Conservation (phyloP, 2,888 invertebrate species). For the Trissonchulus latispiculum region DNA sequence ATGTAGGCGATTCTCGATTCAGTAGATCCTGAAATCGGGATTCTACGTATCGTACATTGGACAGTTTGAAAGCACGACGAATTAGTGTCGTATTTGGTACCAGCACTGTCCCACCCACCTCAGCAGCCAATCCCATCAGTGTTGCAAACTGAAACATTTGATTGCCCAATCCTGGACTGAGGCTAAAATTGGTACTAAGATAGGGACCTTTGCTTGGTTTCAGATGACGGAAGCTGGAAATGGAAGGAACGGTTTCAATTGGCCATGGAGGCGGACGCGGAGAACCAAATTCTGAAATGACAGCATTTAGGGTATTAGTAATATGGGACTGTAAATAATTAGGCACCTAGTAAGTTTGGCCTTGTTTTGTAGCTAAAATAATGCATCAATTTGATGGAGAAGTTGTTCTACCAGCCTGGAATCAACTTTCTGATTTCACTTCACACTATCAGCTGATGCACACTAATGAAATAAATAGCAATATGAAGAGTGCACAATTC, state of each 20-base stretch:
- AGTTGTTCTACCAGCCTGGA: no score
- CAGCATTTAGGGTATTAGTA: no score
- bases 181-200: conserved; percentile 26
- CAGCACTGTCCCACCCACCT: conserved; percentile 30
- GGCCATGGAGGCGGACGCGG: conserved; percentile 17
- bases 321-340: no score
- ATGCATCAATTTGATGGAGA: no score
- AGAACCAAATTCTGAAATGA: conserved; percentile 1
- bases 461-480: no score
- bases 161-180: conserved; percentile 37
- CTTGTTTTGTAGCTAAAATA: no score
- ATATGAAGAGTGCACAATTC: no score
- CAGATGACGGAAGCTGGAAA: neutral
- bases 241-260: neutral
- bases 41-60: conserved; percentile 5
- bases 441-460: no score
- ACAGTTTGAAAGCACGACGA: conserved; percentile 29
- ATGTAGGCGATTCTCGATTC: neutral
- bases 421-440: no score
- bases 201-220: neutral
- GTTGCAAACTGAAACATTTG: conserved; percentile 39
- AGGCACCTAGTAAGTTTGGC: no score
- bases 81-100: conserved; percentile 29
- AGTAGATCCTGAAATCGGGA: neutral
- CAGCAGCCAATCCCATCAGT: conserved; percentile 29